Conservation (phyloP, 1,140 invertebrate genomes). For the Pseudobourletiella spinata region DNA sequence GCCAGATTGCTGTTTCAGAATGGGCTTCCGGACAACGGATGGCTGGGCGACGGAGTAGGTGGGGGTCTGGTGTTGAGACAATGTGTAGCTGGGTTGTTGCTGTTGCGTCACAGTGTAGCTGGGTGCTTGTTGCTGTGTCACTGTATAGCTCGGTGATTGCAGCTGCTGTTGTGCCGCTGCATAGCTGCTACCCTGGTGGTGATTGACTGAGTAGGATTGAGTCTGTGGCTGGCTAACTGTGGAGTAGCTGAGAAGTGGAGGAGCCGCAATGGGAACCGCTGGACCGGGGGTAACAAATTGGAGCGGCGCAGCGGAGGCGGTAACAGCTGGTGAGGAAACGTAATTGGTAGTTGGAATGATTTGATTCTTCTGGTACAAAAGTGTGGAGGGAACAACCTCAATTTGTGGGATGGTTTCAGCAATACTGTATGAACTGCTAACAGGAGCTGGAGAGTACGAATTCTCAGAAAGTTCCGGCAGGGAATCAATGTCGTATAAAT, state of each 20-base stretch:
- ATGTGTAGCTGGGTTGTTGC: not conserved
- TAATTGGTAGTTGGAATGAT: not conserved
- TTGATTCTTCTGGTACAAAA: constrained; percentile 3
- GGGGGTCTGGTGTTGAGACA: too few relatives aligned
- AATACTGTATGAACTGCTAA: not conserved
- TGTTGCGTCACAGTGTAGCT: too few relatives aligned
- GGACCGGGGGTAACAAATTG: not conserved
- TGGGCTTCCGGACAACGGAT: not conserved
- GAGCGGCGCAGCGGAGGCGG: not conserved
- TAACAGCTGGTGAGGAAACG: not conserved
- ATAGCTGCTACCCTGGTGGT: too few relatives aligned
- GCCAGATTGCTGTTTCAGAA: not conserved
- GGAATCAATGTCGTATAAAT: not conserved
- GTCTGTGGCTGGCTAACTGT: not conserved
- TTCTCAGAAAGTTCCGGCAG: not conserved
- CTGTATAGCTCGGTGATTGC: too few relatives aligned
- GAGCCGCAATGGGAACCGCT: not conserved
- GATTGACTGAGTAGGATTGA: too few relatives aligned
- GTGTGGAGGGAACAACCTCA: not conserved
- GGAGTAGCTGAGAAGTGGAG: constrained; percentile 7
- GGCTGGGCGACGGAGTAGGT: too few relatives aligned
- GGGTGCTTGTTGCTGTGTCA: too few relatives aligned
- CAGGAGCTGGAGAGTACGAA: not conserved
- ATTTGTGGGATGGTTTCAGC: not conserved
- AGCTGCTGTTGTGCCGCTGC: too few relatives aligned